phyloP scores from a whole-genome alignment of 2,888 invertebrate species.

The Ceraclea dissimilis region DNA sequence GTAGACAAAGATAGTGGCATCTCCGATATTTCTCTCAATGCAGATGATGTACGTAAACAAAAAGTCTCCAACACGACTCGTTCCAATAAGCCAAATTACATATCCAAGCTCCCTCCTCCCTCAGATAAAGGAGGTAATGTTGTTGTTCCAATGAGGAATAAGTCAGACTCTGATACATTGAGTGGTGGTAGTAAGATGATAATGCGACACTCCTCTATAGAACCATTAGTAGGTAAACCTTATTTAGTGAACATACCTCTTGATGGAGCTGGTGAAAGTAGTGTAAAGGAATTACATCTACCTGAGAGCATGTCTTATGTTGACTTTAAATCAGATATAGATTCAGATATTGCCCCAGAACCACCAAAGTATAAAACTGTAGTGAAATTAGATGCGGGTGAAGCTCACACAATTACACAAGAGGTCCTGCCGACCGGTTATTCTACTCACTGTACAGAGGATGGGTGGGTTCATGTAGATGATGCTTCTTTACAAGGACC shows the following conservation, averaged over 20 bases:
- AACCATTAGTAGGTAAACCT: not conserved
- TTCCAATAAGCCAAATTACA: not conserved
- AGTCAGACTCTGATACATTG: slow-evolving; percentile 1
- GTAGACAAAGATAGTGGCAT: slow-evolving; percentile 9
- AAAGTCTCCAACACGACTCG: not conserved
- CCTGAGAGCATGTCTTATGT: not conserved
- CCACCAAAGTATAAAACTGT: slow-evolving; percentile 11
- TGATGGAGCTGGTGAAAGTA: not conserved
- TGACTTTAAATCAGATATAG: slow-evolving; percentile 5
- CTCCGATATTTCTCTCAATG: slow-evolving; percentile 1
- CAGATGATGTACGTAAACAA: not conserved
- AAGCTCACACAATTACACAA: not conserved
- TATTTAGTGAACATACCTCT: not conserved
- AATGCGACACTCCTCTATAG: not conserved
- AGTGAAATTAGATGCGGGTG: not conserved
- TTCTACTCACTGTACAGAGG: not conserved
- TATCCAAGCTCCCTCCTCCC: not conserved
- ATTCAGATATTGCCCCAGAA: not conserved
- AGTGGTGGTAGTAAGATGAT: not conserved
- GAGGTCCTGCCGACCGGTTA: not conserved
- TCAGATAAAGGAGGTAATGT: not conserved
- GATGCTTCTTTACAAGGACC: slow-evolving; percentile 6
- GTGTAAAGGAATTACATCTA: not conserved
- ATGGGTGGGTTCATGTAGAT: not conserved
- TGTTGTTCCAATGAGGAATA: not conserved